Evolutionary conservation across 2,797 vertebrate genomes (phyloP).

Genomic region (Oryzias sinensis): DNA sequence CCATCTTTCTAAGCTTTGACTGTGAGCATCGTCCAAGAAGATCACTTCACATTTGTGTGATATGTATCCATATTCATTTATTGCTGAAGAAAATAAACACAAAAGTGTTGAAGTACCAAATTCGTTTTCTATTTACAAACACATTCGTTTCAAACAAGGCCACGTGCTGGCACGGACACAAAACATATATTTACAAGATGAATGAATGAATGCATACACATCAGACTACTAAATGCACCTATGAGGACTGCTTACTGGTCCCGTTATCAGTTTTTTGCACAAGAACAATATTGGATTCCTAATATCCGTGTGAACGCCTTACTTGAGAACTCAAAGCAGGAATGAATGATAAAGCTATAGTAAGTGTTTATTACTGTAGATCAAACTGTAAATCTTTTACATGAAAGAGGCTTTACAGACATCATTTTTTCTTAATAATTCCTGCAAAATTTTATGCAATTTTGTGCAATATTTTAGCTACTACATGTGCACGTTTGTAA

Average conservation of each 20-base stretch:
- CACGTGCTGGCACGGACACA: conserved; percentile 59
- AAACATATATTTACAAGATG: conserved; percentile 47
- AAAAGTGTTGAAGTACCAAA: background rate
- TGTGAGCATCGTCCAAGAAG: too few relatives aligned
- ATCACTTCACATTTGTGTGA: too few relatives aligned
- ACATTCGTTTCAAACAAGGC: conserved; percentile 73
- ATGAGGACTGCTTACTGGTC: conserved; percentile 8
- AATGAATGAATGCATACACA: conserved; percentile 37
- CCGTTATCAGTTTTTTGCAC: conserved; percentile 10
- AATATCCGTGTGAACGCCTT: conserved; percentile 8
- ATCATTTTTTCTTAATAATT: too few relatives aligned
- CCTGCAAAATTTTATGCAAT: too few relatives aligned
- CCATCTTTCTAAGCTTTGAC: too few relatives aligned
- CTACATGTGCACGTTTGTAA: too few relatives aligned
- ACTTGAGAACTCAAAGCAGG: background rate
- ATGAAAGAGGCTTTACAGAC: too few relatives aligned
- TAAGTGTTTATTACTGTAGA: background rate
- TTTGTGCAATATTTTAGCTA: too few relatives aligned
- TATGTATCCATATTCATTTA: background rate
- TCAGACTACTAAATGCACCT: conserved; percentile 10
- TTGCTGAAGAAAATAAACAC: background rate
- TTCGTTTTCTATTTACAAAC: conserved; percentile 54
- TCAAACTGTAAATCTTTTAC: background rate
- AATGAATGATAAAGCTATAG: background rate
- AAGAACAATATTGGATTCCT: conserved; percentile 19